A percentile compares a stretch with the other conserved stretches of the same genome.
Evolutionary conservation across 2,113 vertebrate species (phyloP).

Genomic region (Caloenas nicobarica): DNA sequence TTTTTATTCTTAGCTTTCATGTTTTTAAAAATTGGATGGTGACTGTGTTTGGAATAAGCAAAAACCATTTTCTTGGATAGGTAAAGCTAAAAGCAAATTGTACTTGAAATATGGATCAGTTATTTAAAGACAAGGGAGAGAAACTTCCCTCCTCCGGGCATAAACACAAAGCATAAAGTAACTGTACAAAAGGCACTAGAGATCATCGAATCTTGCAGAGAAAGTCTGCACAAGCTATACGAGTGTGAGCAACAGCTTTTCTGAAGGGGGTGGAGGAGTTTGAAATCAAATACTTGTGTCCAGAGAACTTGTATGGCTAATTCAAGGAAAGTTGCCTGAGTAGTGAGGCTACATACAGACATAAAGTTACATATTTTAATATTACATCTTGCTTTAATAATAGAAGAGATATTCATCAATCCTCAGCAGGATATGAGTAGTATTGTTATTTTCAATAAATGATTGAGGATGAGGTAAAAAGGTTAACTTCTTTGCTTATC

Average conservation of each 20-base stretch:
- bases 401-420: neutral
- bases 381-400: neutral
- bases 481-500: neutral
- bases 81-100: neutral
- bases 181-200: neutral
- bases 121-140: neutral
- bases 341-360: neutral
- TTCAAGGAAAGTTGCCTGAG: neutral
- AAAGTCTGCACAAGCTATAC: neutral
- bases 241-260: neutral
- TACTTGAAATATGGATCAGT: neutral
- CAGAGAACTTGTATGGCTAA: neutral
- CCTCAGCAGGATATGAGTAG: neutral
- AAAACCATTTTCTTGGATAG: neutral
- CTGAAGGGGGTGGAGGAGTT: no score
- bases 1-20: neutral
- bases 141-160: neutral
- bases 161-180: neutral
- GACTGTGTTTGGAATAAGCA: neutral
- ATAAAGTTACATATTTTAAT: neutral
- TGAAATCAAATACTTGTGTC: no score
- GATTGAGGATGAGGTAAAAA: neutral
- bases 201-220: fast-evolving
- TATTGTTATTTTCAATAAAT: neutral
- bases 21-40: neutral